Evolutionary conservation across 2,888 invertebrate species (phyloP).

Genomic region (Nephrocerus scutellatus): DNA sequence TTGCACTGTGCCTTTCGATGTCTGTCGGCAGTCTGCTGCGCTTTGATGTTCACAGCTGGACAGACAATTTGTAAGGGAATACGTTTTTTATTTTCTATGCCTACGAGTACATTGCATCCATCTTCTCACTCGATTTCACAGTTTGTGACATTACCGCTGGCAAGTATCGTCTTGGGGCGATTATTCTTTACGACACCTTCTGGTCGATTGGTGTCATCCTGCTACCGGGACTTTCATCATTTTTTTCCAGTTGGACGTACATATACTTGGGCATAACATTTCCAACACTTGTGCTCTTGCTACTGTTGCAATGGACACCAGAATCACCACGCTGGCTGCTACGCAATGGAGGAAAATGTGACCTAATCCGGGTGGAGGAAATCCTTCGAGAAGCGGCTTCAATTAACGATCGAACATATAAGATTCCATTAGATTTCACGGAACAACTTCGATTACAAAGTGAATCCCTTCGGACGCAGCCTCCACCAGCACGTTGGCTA

Average conservation of each 20-base stretch:
- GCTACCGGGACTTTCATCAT: conserved; percentile 43
- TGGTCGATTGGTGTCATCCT: conserved; percentile 49
- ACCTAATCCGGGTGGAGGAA: conserved; percentile 38
- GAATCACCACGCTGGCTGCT: conserved; percentile 49
- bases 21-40: conserved; percentile 46
- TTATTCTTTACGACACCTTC: conserved; percentile 47
- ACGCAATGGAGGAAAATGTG: conserved; percentile 35
- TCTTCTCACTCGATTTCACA: too few relatives aligned
- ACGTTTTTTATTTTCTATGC: too few relatives aligned
- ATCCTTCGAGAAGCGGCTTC: conserved; percentile 41
- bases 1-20: conserved; percentile 47
- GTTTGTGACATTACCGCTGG: conserved; percentile 47
- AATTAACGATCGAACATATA: conserved; percentile 45
- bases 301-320: conserved; percentile 47
- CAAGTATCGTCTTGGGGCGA: conserved; percentile 40
- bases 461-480: conserved; percentile 30
- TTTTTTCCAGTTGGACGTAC: conserved; percentile 44
- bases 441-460: conserved; percentile 37
- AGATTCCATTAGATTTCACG: conserved; percentile 39
- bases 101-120: too few relatives aligned
- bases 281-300: conserved; percentile 44
- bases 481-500: conserved; percentile 36
- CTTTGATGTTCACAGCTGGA: conserved; percentile 48
- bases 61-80: conserved; percentile 48
- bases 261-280: conserved; percentile 48